Conservation (phyloP, 1,140 invertebrate species). For the Orchestia grillus region DNA sequence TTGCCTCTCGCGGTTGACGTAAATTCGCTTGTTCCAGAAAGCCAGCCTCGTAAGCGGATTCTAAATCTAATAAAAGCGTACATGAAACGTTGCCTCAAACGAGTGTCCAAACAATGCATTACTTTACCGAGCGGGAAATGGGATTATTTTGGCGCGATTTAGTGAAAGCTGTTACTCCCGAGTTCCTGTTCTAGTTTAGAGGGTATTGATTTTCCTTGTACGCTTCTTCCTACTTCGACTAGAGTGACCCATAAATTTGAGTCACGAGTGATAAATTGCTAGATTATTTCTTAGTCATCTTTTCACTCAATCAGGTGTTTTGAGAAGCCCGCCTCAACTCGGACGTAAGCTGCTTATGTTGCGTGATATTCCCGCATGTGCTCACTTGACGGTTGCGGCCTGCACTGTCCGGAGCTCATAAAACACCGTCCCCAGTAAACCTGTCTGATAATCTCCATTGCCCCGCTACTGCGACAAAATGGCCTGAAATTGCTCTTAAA, state of each 20-base stretch:
- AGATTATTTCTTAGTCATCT: background rate
- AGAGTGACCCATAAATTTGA: background rate
- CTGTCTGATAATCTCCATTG: background rate
- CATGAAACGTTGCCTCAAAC: background rate
- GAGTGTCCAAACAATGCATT: background rate
- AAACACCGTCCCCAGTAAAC: background rate
- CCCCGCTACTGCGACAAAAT: background rate
- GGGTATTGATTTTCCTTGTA: background rate
- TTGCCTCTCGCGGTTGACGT: background rate
- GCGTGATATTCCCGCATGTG: background rate
- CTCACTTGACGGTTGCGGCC: background rate
- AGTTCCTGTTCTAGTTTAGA: background rate
- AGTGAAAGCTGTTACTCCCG: background rate
- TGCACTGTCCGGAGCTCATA: background rate
- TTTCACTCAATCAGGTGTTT: background rate
- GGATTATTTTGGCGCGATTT: background rate
- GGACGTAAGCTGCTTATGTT: background rate
- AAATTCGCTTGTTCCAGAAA: background rate
- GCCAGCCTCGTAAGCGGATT: background rate
- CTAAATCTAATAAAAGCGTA: background rate
- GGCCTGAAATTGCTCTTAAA: constrained; percentile 2
- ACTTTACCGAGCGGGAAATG: background rate
- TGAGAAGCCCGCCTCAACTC: background rate
- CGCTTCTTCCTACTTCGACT: background rate
- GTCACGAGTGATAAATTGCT: background rate